Conservation (phyloP, 2,888 invertebrate genomes). For the Drosophila ustulata region DNA sequence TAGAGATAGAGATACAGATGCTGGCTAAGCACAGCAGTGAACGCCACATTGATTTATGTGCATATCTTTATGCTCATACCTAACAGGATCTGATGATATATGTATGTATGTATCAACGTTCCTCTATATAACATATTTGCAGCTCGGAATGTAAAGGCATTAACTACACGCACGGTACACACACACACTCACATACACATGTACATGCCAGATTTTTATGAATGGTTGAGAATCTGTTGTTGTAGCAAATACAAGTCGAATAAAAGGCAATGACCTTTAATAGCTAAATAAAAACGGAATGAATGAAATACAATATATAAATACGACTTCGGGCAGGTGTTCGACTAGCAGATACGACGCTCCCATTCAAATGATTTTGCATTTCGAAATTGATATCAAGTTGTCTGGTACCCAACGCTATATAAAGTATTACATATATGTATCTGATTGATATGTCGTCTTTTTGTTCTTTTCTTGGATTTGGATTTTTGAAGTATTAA, state of each 20-base stretch:
- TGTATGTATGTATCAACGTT: too few species aligned
- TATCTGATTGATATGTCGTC: background rate
- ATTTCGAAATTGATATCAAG: background rate
- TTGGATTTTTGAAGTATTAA: background rate
- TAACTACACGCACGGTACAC: constrained; percentile 6
- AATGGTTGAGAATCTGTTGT: constrained; percentile 22
- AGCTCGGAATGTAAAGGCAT: constrained; percentile 8
- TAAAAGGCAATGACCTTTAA: constrained; percentile 44
- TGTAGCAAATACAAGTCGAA: constrained; percentile 28
- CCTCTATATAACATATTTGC: background rate
- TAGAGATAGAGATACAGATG: background rate
- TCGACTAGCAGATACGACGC: constrained; percentile 18
- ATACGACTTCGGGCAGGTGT: constrained; percentile 11
- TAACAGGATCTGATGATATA: background rate
- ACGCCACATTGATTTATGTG: background rate
- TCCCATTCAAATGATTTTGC: background rate
- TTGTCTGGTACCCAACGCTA: background rate
- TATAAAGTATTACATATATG: background rate
- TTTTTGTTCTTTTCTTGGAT: background rate
- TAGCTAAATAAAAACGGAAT: constrained; percentile 23
- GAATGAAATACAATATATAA: constrained; percentile 16
- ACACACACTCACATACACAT: background rate
- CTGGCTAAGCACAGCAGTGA: background rate
- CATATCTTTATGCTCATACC: constrained; percentile 1
- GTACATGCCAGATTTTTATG: constrained; percentile 18